Conservation (phyloP, 1,140 invertebrate genomes). For the Bactericera cockerelli region DNA sequence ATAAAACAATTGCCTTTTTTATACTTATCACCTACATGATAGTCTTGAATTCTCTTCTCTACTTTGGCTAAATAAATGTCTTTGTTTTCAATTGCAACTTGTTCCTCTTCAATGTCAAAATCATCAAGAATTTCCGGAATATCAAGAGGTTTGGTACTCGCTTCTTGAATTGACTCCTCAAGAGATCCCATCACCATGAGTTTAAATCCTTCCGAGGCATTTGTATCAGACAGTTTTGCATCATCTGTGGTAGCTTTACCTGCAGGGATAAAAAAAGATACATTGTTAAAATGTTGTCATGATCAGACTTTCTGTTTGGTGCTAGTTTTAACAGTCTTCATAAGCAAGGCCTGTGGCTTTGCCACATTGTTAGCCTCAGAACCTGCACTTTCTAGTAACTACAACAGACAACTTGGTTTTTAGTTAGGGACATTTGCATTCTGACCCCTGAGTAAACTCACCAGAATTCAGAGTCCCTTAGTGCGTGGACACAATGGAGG, state of each 20-base stretch:
- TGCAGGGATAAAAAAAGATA: constrained; percentile 32
- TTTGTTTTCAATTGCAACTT: constrained; percentile 64
- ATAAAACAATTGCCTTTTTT: too few species aligned
- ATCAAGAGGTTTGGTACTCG: constrained; percentile 56
- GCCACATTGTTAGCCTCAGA: too few species aligned
- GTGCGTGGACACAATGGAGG: too few species aligned
- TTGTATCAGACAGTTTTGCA: constrained; percentile 47
- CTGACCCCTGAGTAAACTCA: too few species aligned
- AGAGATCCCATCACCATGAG: constrained; percentile 94
- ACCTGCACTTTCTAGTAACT: too few species aligned
- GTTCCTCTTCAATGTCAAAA: constrained; percentile 70
- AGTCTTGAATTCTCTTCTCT: constrained; percentile 66
- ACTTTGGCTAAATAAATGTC: constrained; percentile 49
- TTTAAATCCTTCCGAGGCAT: constrained; percentile 75
- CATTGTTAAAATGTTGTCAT: too few species aligned
- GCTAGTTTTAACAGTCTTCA: too few species aligned
- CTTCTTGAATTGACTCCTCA: constrained; percentile 77
- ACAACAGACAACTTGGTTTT: too few species aligned
- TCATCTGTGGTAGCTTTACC: constrained; percentile 68
- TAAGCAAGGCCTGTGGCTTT: too few species aligned
- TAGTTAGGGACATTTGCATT: too few species aligned
- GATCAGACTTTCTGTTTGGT: too few species aligned
- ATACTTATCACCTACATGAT: constrained; percentile 39
- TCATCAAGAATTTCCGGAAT: constrained; percentile 75
- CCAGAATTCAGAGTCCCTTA: too few species aligned